Evolutionary conservation across 2,113 vertebrate genomes (phyloP).

Genomic region (Melozone crissalis): DNA sequence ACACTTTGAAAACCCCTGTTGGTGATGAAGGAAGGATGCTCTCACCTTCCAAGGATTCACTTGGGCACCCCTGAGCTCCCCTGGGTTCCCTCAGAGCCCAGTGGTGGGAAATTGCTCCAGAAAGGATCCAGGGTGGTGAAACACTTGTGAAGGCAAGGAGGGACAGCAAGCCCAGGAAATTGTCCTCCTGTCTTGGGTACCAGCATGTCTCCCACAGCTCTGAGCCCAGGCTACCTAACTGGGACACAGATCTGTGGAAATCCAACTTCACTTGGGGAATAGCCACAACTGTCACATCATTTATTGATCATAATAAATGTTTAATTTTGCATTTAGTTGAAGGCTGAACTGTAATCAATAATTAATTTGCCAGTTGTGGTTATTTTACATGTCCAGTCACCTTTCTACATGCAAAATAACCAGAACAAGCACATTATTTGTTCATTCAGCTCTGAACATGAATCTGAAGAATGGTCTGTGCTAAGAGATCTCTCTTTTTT

Average conservation of each 20-base stretch:
- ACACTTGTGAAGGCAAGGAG: not conserved
- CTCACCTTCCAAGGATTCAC: not conserved
- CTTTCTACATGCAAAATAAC: conserved; percentile 13
- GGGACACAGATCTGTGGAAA: not conserved
- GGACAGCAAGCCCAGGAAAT: not conserved
- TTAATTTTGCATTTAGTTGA: conserved; percentile 57
- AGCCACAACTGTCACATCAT: conserved; percentile 10
- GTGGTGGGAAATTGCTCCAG: accelerated
- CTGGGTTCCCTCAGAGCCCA: not conserved
- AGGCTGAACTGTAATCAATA: not conserved
- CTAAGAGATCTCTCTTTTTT: not conserved
- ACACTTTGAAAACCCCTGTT: accelerated
- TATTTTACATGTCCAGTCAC: conserved; percentile 31
- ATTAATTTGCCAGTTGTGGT: conserved; percentile 27
- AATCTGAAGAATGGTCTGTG: not conserved
- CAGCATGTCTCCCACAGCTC: not conserved
- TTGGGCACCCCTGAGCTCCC: not conserved
- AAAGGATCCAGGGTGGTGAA: not conserved
- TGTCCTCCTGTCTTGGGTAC: not conserved
- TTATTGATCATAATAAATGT: conserved; percentile 56
- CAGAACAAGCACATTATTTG: not conserved
- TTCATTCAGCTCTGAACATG: not conserved
- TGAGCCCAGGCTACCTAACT: not conserved
- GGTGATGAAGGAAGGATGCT: accelerated
- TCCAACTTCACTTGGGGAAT: not conserved